phyloP scores from a whole-genome alignment of 2,888 invertebrate species.

The Epistrophella euchroma region DNA sequence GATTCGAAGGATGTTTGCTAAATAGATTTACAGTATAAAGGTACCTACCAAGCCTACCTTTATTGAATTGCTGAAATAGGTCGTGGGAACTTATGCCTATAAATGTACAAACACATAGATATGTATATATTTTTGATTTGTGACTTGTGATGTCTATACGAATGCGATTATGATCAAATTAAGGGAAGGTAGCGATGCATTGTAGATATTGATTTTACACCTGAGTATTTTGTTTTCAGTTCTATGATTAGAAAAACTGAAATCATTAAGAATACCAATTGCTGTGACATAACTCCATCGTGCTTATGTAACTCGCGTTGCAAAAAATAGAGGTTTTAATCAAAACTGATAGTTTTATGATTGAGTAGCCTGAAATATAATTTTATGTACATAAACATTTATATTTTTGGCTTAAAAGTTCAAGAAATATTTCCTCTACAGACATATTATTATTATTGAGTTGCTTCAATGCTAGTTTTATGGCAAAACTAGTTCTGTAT shows the following conservation, averaged over 20 bases:
- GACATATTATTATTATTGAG: too few relatives aligned
- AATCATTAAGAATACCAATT: not conserved
- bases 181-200: not conserved
- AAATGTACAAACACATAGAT: too few relatives aligned
- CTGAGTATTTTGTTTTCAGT: not conserved
- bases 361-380: too few relatives aligned
- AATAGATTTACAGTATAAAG: conserved; percentile 54
- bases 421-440: too few relatives aligned
- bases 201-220: conserved; percentile 4
- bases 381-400: too few relatives aligned
- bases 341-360: too few relatives aligned
- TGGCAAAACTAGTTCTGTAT: too few relatives aligned
- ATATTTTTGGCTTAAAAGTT: too few relatives aligned
- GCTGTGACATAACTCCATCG: not conserved
- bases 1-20: conserved; percentile 57
- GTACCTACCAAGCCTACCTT: not conserved
- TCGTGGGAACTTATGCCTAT: not conserved
- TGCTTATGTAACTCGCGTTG: not conserved
- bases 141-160: not conserved
- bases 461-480: too few relatives aligned
- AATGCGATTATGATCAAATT: conserved; percentile 13
- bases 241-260: not conserved
- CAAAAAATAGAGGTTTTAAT: too few relatives aligned
- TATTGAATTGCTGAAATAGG: conserved; percentile 11
- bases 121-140: conserved; percentile 9